These are phyloP conservation scores for Alosa sapidissima DNA, from an alignment of 2,797 vertebrate genomes.

Conservation along the genomic window DNA sequence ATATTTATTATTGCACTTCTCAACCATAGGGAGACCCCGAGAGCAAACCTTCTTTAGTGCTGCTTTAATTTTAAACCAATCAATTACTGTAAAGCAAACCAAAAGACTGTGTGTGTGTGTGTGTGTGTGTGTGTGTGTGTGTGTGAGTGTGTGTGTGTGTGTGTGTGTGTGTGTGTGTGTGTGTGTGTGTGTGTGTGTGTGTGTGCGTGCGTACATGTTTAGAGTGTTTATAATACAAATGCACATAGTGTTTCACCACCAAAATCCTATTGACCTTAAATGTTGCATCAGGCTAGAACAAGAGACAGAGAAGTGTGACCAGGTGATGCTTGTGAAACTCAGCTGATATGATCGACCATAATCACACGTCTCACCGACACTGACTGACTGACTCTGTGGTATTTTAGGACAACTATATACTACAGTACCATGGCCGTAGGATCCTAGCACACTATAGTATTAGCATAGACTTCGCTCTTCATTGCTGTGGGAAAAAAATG, in stretches of 20 bases:
- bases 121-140: not conserved
- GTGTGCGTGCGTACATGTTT: not conserved
- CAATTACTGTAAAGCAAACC: not conserved
- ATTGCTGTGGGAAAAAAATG: not conserved
- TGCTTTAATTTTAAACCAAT: not conserved
- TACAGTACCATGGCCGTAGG: not conserved
- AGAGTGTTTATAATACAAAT: not conserved
- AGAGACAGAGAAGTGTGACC: not conserved
- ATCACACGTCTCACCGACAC: not conserved
- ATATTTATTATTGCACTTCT: too few species aligned
- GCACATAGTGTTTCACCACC: not conserved
- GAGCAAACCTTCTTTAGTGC: too few species aligned
- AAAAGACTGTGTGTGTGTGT: not conserved
- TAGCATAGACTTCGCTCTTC: not conserved
- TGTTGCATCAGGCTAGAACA: not conserved
- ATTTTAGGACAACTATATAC: not conserved
- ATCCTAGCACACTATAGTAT: not conserved
- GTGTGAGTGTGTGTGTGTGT: not conserved
- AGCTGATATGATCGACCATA: not conserved
- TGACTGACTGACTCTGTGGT: not conserved
- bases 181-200: not conserved
- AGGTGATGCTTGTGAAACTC: not conserved
- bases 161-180: slow-evolving; percentile 1
- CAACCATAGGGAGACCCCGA: too few species aligned
- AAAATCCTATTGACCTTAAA: not conserved